Evolutionary conservation across 2,888 invertebrate species (phyloP), one percentile per base, ranked within the genome.

Genomic region (Protophormia terraenovae): DNA sequence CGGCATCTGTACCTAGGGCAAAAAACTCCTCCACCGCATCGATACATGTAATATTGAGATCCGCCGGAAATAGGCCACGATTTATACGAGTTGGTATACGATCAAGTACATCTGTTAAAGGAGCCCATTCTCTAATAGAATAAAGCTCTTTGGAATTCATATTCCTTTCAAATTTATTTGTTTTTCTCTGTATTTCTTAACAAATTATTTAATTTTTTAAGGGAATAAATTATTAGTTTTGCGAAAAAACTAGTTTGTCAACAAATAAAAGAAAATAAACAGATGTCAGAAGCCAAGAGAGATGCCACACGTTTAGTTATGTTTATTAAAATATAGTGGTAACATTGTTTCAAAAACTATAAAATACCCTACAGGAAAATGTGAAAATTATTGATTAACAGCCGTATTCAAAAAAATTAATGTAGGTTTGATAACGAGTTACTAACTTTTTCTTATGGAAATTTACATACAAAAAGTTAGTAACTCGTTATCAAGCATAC

Each of bases 1-100:
- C 98, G 19, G 96, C 95, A 93, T 97, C 97, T 1, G 90, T 97
- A 1, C 98, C 98, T 75, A 98, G 92, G 1, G 96, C 97, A 86
- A 98, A 94, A 91, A 96, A 97, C 88, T 97, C 96, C 19, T 95
- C 94, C 53, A 96, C 94, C n/a, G 95, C 96, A 93, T 97, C 97
- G 50, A 98, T 94, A 90, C 97, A 97, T 0, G 97, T 98, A 81
- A 97, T 93, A 91, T 93, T 94, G 55, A 97, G 93, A 91, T 97
- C 96, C 89, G 94, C 95, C 14, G 95, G 95, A 92, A 96, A 96
- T 88, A 97, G 92, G 4, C 97, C 97, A 89, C 93, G 95, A 91
- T 96, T 95, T 78, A 95, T 94, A 89, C 95, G 95, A 67, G 95
- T 93, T 27, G 97, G 97, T 88, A 97, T 95, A 90, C 96, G 94